Conservation (phyloP, 2,797 vertebrate genomes). For the Tinamus major region DNA sequence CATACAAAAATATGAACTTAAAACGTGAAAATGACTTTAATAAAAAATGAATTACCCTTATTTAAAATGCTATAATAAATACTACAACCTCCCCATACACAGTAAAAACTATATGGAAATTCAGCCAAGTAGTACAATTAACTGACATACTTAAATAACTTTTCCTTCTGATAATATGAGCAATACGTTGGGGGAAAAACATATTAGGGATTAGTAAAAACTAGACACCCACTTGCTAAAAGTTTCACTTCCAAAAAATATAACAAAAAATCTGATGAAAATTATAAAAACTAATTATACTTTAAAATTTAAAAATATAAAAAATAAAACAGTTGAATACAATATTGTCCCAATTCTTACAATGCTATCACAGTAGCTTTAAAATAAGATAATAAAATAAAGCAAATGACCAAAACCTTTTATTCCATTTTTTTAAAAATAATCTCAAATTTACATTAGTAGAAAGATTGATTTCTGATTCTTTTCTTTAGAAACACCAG, state of each 20-base stretch:
- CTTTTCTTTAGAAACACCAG: conserved; percentile 98
- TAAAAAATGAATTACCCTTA: conserved; percentile 99
- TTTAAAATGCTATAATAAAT: conserved; percentile 99
- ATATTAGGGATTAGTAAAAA: conserved; percentile 99
- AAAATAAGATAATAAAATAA: conserved; percentile 99
- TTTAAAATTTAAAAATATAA: conserved; percentile 99
- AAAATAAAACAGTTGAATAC: conserved; percentile 99
- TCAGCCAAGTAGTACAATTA: conserved; percentile 99
- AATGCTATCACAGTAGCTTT: conserved; percentile 99
- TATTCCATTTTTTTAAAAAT: conserved; percentile 99
- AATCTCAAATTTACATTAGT: conserved; percentile 99
- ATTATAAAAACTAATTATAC: conserved; percentile 99
- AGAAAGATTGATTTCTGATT: conserved; percentile 99
- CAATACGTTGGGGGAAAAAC: conserved; percentile 97
- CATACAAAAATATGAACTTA: conserved; percentile 99
- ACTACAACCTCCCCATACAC: conserved; percentile 99
- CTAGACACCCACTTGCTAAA: conserved; percentile 98
- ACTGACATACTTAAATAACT: conserved; percentile 99
- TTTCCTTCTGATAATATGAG: conserved; percentile 99
- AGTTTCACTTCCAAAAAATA: conserved; percentile 98
- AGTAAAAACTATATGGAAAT: conserved; percentile 99
- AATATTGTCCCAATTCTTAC: conserved; percentile 99
- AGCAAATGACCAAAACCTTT: conserved; percentile 99
- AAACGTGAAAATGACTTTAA: conserved; percentile 99
- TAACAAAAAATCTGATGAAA: conserved; percentile 99